Evolutionary conservation across 2,888 invertebrate species (phyloP), one percentile per base, ranked within the genome.

Genomic region (Cephus pygmeus): DNA sequence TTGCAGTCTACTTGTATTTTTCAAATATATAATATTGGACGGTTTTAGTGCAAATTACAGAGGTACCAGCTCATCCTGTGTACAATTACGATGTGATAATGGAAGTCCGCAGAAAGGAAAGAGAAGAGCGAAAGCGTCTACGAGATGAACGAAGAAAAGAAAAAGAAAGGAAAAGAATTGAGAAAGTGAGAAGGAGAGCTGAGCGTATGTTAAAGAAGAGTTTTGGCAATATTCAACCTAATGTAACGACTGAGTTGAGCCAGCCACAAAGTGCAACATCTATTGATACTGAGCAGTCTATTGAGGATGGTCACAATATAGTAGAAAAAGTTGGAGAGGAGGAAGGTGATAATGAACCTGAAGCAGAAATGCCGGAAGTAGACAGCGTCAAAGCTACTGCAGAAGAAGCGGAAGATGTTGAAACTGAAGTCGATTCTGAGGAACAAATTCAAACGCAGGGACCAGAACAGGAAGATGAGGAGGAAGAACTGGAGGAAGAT

Each of bases 21-120:
- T 71, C 34, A 30, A 30, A 77, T 56, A 23, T 30, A 36, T 56
- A n/a, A 31, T 71, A 40, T 56, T 34, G 56, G 1, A 3, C 15
- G 56, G 1, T 56, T 56, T 69, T 73, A 34, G 40, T 77, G 1
- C 33, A 74, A 75, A 71, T 79, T 76, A 11, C 56, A 86, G 87
- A 85, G 79, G 79, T 81, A 6, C 75, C 84, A 15, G 81, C 84
- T 12, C 90, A 89, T 69, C 90, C 91, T 0, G 89, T 90, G 1
- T 91, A 91, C 73, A 91, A 91, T 80, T 91, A 91, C 68, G 91
- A 91, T 68, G 91, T 89, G 0, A 91, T 91, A 40, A 83, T 91
- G 31, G 91, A 91, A 73, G 86, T 84, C 1, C 88, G 91, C 0
- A 87, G 88, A 12, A 87, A 88, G 30, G 91, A 91, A 68, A 87